Evolutionary conservation across 1,140 invertebrate species (phyloP).

Genomic region (Dendrolimus kikuchii): DNA sequence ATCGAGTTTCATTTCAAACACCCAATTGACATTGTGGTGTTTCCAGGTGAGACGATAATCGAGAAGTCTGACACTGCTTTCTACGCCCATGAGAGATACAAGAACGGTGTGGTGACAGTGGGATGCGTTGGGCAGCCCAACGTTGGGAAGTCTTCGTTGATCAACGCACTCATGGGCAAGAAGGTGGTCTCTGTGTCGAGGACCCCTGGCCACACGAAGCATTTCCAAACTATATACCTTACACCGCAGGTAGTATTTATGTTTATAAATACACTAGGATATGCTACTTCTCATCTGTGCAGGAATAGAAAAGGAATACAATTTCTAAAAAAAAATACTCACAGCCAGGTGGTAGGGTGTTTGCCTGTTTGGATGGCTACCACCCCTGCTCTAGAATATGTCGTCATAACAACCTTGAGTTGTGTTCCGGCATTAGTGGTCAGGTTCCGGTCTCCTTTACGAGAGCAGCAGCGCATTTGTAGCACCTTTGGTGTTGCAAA

Average conservation of each 20-base stretch:
- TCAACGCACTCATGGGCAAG: conserved; percentile 94
- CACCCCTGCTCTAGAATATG: too few relatives aligned
- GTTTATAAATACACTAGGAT: background rate
- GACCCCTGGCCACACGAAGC: conserved; percentile 97
- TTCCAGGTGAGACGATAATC: conserved; percentile 73
- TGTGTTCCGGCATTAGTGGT: too few relatives aligned
- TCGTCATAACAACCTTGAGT: too few relatives aligned
- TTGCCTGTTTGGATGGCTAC: too few relatives aligned
- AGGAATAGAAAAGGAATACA: too few relatives aligned
- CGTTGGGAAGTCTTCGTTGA: conserved; percentile 95
- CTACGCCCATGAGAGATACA: conserved; percentile 82
- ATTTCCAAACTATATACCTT: conserved; percentile 97
- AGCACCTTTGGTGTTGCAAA: too few relatives aligned
- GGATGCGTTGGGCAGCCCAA: conserved; percentile 96
- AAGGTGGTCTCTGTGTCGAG: conserved; percentile 95
- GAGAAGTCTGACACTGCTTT: conserved; percentile 78
- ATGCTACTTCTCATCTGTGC: too few relatives aligned
- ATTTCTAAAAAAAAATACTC: too few relatives aligned
- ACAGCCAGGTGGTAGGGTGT: too few relatives aligned
- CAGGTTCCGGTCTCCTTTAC: too few relatives aligned
- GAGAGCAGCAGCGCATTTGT: too few relatives aligned
- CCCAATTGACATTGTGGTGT: background rate
- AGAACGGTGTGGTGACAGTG: conserved; percentile 88
- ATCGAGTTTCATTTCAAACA: too few relatives aligned
- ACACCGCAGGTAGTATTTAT: conserved; percentile 79